Conservation (phyloP, 23 tunicate species). For the Styela clava region DNA sequence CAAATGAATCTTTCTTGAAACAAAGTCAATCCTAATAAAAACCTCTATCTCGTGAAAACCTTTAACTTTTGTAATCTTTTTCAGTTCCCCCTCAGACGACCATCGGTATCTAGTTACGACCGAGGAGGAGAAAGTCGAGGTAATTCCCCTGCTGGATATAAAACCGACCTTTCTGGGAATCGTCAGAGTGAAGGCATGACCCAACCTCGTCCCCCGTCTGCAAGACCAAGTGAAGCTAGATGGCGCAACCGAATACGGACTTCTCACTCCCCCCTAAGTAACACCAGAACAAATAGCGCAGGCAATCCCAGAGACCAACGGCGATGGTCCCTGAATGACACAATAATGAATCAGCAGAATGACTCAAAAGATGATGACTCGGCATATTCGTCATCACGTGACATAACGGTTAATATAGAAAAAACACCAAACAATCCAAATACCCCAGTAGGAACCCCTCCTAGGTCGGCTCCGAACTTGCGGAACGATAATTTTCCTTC, state of each 20-base stretch:
- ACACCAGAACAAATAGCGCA: not conserved
- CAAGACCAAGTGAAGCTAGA: constrained; percentile 28
- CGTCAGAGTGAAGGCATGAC: not conserved
- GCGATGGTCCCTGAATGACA: constrained; percentile 21
- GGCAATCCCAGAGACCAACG: not conserved
- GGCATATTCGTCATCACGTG: constrained; percentile 34
- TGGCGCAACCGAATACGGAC: constrained; percentile 14
- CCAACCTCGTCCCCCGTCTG: constrained; percentile 25
- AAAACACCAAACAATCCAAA: not conserved
- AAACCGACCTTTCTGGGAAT: not conserved
- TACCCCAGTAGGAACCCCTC: not conserved
- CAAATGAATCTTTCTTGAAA: too few relatives aligned
- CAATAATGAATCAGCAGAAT: not conserved
- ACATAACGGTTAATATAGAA: constrained; percentile 10
- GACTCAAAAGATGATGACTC: constrained; percentile 24
- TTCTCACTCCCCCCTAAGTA: not conserved
- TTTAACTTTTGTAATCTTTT: not conserved
- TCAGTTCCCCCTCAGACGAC: not conserved
- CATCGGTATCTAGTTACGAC: not conserved
- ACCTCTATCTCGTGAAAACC: too few relatives aligned
- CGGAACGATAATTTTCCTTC: not conserved
- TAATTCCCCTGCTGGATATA: not conserved
- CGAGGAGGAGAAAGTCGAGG: not conserved
- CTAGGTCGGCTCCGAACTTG: constrained; percentile 26
- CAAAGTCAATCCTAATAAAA: too few relatives aligned